Base-by-base conservation (phyloP, 2,797 vertebrate genomes). In the Myripristis jacobus region DNA sequence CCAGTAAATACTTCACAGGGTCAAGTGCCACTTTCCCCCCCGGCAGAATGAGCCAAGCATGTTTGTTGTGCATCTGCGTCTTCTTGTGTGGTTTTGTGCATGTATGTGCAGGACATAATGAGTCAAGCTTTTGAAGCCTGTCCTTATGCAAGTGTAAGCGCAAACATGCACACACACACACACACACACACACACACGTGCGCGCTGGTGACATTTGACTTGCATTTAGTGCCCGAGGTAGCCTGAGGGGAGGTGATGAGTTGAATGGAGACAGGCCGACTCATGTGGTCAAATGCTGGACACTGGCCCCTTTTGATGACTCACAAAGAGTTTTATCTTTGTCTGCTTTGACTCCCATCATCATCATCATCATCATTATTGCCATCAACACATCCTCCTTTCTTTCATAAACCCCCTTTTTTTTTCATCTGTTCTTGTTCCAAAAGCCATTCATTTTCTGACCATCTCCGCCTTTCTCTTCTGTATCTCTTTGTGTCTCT, bases 1-100 rank as follows among this genome's bases (percentile, higher is more conserved):
- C 52, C 83, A 78, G 83, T 93, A 87, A 91, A 91, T 91, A 91
- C 92, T 92, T 89, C 92, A 93, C 78, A 85, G 81, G 91, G 90
- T 92, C 88, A 92, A 91, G 79, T 81, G 55, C 72, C 6, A 25
- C 70, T 70, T 74, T 44, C 74, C 58, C 81, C 38, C 7, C 16
- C 44, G 80, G 84, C 75, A 59, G 18, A 60, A 83, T 68, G 73
- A 76, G 79, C 56, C 15, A 36, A 29, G 52, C 48, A 68, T 56
- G 70, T 57, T 72, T 69, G 44, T 6, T 52, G 67, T 58, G 56
- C 29, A 31, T 10, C 65, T 62, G 63, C 16, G 19, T 79, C 74
- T 44, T 73, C 57, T 70, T 27, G 34, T 81, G 71, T 83, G 89
- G 59, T 65, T 77, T 70, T 75, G 62, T 68, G 65, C 52, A 1